Percentiles rank a stretch among this genome's conserved stretches.
These are phyloP conservation scores for Acipenser ruthenus DNA, from an alignment of 2,797 vertebrate genomes.

Conservation along the genomic window DNA sequence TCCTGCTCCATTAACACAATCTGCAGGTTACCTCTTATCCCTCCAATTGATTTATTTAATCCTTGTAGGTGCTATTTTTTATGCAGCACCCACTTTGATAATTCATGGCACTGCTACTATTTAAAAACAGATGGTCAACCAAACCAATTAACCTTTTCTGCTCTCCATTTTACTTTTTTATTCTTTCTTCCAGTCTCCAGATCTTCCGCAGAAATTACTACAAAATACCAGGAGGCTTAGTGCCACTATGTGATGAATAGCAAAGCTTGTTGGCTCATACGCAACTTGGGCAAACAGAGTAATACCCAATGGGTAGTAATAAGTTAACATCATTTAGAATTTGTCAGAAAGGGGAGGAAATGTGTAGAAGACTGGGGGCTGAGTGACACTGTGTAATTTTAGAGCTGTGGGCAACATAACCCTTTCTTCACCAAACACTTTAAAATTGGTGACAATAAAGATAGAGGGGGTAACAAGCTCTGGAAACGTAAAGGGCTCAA, in stretches of 20 bases:
- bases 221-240: conserved; percentile 45
- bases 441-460: conserved; percentile 3
- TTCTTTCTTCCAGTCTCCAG: conserved; percentile 32
- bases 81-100: conserved; percentile 39
- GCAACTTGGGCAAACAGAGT: conserved; percentile 29
- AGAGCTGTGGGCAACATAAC: background rate
- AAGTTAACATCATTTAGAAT: conserved; percentile 13
- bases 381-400: conserved; percentile 6
- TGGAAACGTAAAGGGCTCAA: conserved; percentile 27
- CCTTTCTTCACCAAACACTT: background rate
- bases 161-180: conserved; percentile 47
- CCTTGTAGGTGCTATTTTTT: conserved; percentile 49
- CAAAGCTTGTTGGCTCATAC: conserved; percentile 25
- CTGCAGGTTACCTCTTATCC: conserved; percentile 44
- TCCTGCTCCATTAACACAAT: conserved; percentile 52
- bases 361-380: background rate
- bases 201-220: conserved; percentile 45
- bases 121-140: conserved; percentile 71
- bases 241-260: conserved; percentile 50
- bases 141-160: conserved; percentile 77
- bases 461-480: background rate
- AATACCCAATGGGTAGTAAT: background rate
- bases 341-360: conserved; percentile 5
- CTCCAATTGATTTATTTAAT: conserved; percentile 51
- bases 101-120: conserved; percentile 35